Evolutionary conservation across 2,113 vertebrate species (phyloP), one percentile per base, ranked within the genome.

Genomic region (Menidia beryllina): DNA sequence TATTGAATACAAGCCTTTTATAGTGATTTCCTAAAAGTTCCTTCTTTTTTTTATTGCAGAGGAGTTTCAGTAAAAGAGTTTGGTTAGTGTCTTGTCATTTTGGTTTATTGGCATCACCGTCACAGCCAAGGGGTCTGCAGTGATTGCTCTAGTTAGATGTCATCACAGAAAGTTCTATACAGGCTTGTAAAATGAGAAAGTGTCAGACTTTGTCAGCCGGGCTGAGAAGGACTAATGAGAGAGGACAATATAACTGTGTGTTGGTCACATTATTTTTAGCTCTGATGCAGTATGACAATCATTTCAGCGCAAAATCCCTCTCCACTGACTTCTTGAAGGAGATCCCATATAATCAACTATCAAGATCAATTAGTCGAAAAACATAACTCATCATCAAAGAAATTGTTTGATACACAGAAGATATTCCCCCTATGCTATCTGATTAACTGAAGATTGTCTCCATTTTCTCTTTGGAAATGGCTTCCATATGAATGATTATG

Each of bases 21-120:
- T 60, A 75, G 81, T 71, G 75, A 77, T 86, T 79, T 70, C 57
- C 39, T 69, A 54, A 69, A 82, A 84, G 55, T 74, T 80, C 25
- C 69, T 11, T 58, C 68, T 24, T 70, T 64, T 24, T 70, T 81
- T 77, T 75, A 77, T 58, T 72, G 65, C 74, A 52, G 20, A 23
- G 47, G 12, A 73, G 57, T 73, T 79, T 58, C 27, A 55, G 51
- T 20, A 5, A 65, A 49, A 55, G 47, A 47, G 57, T 83, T 79
- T 20, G 50, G 60, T 43, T 25, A 50, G 58, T 43, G 69, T 75
- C 62, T 67, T 74, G 83, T 83, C 76, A 75, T 77, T 72, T 54
- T 39, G 34, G 38, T 77, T 79, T 79, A 77, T 77, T 75, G 64
- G 78, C 48, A 47, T 53, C 36, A 8, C 59, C 72, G 80, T 72